A percentile compares a stretch with the other conserved stretches of the same genome.
phyloP scores from a whole-genome alignment of 2,888 invertebrate genomes.

The Drosophila tripunctata region DNA sequence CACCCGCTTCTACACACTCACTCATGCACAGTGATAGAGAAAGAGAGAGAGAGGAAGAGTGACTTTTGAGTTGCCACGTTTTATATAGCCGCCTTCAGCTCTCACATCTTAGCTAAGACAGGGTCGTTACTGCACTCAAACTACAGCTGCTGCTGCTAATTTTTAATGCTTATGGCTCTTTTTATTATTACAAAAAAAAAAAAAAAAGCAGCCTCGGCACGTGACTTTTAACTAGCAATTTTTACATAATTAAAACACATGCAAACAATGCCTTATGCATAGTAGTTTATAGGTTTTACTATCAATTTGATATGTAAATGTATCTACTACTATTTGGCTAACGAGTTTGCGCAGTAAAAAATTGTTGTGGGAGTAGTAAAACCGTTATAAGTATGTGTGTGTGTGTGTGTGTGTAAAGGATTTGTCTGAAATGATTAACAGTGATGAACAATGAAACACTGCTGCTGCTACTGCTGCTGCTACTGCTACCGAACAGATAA shows the following conservation, averaged over 20 bases:
- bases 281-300: conserved; percentile 45
- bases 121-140: conserved; percentile 35
- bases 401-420: conserved; percentile 47
- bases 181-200: conserved; percentile 16
- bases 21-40: no score
- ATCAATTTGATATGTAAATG: conserved; percentile 42
- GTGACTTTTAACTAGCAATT: conserved; percentile 37
- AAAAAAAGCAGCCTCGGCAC: conserved; percentile 38
- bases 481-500: no score
- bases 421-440: conserved; percentile 41
- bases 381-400: conserved; percentile 7
- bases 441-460: conserved; percentile 15
- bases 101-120: conserved; percentile 20
- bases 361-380: conserved; percentile 27
- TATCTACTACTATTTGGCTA: conserved; percentile 57
- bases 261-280: conserved; percentile 1
- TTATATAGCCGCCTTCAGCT: conserved; percentile 4
- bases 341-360: conserved; percentile 62
- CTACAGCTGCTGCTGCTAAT: conserved; percentile 22
- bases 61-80: conserved; percentile 39
- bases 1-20: no score
- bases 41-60: no score
- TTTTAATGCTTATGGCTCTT: conserved; percentile 13
- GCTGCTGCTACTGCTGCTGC: conserved; percentile 28
- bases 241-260: conserved; percentile 50